Conservation (phyloP, 2,113 vertebrate genomes). For the Dinomys branickii region DNA sequence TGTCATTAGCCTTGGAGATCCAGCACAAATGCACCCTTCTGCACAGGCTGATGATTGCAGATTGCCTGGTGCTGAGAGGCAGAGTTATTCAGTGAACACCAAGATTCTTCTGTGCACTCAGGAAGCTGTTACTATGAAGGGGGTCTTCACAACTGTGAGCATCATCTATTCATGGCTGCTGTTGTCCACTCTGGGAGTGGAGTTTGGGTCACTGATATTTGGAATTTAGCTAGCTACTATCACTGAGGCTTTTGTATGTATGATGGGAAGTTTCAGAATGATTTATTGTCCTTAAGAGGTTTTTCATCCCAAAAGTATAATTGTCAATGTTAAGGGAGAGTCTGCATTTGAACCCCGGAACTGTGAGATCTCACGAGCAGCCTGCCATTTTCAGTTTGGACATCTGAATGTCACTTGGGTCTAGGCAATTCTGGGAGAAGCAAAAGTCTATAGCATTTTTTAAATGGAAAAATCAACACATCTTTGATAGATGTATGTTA, state of each 20-base stretch:
- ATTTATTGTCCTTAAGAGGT: not conserved
- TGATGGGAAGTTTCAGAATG: not conserved
- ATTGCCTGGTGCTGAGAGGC: not conserved
- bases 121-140: too few relatives aligned
- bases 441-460: not conserved
- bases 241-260: not conserved
- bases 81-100: rapidly evolving
- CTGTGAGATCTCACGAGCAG: not conserved
- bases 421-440: not conserved
- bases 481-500: not conserved
- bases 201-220: not conserved
- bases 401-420: not conserved
- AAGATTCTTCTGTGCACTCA: not conserved
- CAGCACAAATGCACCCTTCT: not conserved
- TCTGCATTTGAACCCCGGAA: not conserved
- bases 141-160: not conserved
- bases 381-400: not conserved
- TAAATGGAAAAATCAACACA: not conserved
- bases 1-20: not conserved
- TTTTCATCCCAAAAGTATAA: not conserved
- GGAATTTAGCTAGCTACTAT: not conserved
- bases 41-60: not conserved
- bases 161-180: not conserved
- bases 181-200: not conserved
- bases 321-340: not conserved